phyloP scores from a whole-genome alignment of 2,888 invertebrate genomes.

The Microdon myrmicae region DNA sequence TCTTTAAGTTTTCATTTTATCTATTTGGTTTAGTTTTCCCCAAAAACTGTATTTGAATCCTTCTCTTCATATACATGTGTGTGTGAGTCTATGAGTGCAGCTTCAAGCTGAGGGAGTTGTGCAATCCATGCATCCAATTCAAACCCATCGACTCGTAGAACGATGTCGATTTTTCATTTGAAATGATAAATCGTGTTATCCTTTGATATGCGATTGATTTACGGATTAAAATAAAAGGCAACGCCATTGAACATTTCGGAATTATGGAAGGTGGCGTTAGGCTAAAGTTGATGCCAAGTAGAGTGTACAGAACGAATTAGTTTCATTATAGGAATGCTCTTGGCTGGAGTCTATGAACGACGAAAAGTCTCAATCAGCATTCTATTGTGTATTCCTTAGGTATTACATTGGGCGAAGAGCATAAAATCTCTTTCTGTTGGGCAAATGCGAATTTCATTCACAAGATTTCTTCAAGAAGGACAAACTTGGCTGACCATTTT shows the following conservation, averaged over 20 bases:
- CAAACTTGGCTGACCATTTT: no score
- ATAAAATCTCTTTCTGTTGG: no score
- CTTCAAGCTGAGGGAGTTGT: background rate
- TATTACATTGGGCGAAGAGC: no score
- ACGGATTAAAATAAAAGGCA: slow-evolving; percentile 11
- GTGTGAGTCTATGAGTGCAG: slow-evolving; percentile 19
- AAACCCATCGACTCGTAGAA: slow-evolving; percentile 11
- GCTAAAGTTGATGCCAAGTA: no score
- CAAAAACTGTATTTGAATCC: background rate
- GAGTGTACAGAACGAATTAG: no score
- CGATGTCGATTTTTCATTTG: slow-evolving; percentile 37
- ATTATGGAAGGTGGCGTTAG: slow-evolving; percentile 15
- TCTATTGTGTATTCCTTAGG: no score
- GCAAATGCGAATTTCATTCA: no score
- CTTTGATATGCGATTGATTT: slow-evolving; percentile 28
- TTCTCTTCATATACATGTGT: background rate
- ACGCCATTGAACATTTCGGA: no score
- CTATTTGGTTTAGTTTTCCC: slow-evolving; percentile 4
- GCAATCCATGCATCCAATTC: slow-evolving; percentile 17
- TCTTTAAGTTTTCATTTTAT: slow-evolving; percentile 34
- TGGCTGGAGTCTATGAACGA: no score
- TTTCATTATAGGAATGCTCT: no score
- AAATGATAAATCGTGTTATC: slow-evolving; percentile 31
- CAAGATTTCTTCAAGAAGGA: no score
- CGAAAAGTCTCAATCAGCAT: no score